These are phyloP conservation scores for Lamprologus tigripictilis DNA, from an alignment of 2,113 vertebrate species.

Conservation along the genomic window DNA sequence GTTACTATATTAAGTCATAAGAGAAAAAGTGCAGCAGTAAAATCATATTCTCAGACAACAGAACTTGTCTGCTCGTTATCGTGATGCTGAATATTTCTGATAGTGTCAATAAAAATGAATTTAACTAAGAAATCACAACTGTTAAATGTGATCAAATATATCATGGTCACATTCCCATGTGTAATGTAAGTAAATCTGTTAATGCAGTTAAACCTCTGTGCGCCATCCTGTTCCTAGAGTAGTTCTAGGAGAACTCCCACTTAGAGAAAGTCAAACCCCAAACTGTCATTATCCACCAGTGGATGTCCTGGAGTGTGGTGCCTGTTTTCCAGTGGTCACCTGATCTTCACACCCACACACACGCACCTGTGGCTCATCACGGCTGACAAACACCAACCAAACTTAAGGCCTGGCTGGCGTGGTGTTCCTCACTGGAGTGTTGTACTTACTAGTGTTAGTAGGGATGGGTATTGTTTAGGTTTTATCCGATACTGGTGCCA, in stretches of 20 bases:
- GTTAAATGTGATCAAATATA: not conserved
- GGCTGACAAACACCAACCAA: not conserved
- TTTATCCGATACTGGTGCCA: no score
- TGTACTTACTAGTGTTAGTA: not conserved
- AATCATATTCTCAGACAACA: not conserved
- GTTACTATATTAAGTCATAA: not conserved
- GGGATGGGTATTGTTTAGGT: no score
- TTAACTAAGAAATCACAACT: not conserved
- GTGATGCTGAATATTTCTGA: not conserved
- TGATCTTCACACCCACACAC: not conserved
- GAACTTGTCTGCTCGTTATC: not conserved
- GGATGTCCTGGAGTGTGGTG: not conserved
- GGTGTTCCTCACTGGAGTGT: not conserved
- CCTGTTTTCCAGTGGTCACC: not conserved
- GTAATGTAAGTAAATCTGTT: not conserved
- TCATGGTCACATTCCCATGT: not conserved
- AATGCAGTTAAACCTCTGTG: not conserved
- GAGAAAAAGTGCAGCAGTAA: not conserved
- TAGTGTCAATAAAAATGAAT: not conserved
- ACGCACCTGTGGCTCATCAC: not conserved
- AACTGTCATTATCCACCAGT: not conserved
- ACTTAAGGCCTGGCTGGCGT: not conserved
- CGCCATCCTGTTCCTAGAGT: not conserved
- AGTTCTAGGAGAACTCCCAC: not conserved
- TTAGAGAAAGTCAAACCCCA: not conserved